These are phyloP conservation scores for Zoroaster sp. DNA, from an alignment of 53 echinoderm and acorn worm genomes.

Conservation along the genomic window DNA sequence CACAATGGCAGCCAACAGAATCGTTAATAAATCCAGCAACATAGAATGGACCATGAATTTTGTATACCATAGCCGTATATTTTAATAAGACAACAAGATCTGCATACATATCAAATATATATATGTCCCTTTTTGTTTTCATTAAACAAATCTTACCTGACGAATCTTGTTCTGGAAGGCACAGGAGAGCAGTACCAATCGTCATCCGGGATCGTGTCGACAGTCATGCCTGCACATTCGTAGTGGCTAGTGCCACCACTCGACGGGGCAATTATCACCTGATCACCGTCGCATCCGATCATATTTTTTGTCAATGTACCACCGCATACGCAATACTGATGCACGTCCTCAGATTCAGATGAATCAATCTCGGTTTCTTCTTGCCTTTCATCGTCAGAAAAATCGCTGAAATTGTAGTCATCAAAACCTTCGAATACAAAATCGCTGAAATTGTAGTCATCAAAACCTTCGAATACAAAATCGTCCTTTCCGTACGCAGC, in stretches of 20 bases:
- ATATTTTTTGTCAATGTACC: background rate
- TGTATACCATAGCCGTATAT: too few species aligned
- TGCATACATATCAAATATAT: too few species aligned
- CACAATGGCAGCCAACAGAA: background rate
- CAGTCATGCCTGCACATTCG: background rate
- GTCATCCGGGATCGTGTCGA: background rate
- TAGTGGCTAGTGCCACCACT: constrained; percentile 2
- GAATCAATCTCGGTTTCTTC: background rate
- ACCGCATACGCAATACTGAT: background rate
- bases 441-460: background rate
- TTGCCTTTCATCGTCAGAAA: background rate
- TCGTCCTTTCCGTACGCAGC: background rate
- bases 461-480: background rate
- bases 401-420: too few species aligned
- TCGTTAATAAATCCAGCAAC: too few species aligned
- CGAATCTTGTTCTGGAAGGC: background rate
- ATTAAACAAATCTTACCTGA: background rate
- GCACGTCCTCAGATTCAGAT: background rate
- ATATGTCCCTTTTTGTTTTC: background rate
- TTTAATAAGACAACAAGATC: too few species aligned
- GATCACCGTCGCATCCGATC: background rate
- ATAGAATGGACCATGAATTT: too few species aligned
- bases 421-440: too few species aligned
- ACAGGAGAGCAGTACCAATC: background rate
- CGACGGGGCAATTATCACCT: background rate